Base-by-base conservation (phyloP, 64 coral and sea anemone species). In the Pachyseris speciosa region DNA sequence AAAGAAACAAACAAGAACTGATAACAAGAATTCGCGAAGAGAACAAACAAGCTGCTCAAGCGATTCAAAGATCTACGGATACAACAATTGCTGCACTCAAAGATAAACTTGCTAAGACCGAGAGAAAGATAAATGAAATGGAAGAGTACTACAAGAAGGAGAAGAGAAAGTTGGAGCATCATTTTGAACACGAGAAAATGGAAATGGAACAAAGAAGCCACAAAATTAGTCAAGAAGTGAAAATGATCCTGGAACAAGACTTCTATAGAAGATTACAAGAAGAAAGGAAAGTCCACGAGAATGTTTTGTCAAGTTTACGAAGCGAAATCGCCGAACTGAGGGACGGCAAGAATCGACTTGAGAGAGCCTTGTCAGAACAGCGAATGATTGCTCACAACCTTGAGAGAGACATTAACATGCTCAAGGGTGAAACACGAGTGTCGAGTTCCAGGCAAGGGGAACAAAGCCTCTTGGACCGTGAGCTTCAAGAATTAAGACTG, bases 21-120 rank as follows among this genome's bases (percentile, higher is more conserved):
- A 1, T 81, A 20, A 60, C 52, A 19, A 17, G 77, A 40, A 31
- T 81, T 24, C 53, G 53, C 24, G 77, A 81, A 60, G 77, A 81
- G 40, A 38, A 81, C 52, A 81, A 40, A 2, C 77, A 81, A 34
- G 49, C 36, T 40, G 10, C 17, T n/a, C 48, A 81, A 81, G 77
- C 53, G 20, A n/a, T 61, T 10, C 51, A 81, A 34, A 36, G 77
- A 41, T 40, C 77, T 26, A 6, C 34, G 22, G 77, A 81, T 3
- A 34, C 53, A 58, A 81, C 52, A 25, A 81, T 72, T 0, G 15
- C 37, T 48, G 86, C 9, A 2, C 7, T 65, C 3, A 60, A 50
- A 66, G 71, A 89, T 3, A 89, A 89, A 64, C 55, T 89, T 10
- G 60, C 8, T 25, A 89, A 89, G 31, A 37, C 86, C 31, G 86